These are phyloP conservation scores for Coturnix japonica DNA, from an alignment of 2,113 vertebrate genomes.

Conservation along the genomic window DNA sequence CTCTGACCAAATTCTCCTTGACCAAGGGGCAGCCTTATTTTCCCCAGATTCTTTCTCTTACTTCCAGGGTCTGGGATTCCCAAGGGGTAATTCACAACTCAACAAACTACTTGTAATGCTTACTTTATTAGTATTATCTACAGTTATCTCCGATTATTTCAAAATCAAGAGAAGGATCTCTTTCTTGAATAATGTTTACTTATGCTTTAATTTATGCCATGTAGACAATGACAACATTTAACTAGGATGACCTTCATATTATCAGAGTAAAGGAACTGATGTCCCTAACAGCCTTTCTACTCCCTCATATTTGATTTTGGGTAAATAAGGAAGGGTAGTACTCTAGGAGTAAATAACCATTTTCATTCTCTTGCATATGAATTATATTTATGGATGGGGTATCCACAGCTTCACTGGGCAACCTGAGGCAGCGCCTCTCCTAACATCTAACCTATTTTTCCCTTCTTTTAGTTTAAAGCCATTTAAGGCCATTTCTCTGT, in stretches of 20 bases:
- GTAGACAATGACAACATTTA: background rate
- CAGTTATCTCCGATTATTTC: background rate
- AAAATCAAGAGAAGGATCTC: background rate
- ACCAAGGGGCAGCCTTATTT: background rate
- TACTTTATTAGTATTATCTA: background rate
- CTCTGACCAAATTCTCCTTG: background rate
- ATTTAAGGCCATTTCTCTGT: too few relatives aligned
- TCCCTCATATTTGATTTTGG: background rate
- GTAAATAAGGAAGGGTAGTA: background rate
- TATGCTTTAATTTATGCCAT: background rate
- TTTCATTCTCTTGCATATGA: background rate
- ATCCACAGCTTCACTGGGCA: too few relatives aligned
- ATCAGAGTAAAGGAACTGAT: background rate
- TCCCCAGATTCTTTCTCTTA: too few relatives aligned
- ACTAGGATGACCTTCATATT: background rate
- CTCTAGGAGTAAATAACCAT: background rate
- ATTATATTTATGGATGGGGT: background rate
- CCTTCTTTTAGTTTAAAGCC: too few relatives aligned
- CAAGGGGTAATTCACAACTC: background rate
- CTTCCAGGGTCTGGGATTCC: background rate
- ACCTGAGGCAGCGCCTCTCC: too few relatives aligned
- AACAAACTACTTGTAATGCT: background rate
- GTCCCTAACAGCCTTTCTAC: background rate
- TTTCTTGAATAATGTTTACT: background rate
- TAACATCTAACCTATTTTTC: too few relatives aligned